Evolutionary conservation across 92 coral and sea anemone genomes (phyloP), one percentile per base, ranked within the genome.

Genomic region (Anthopleura xanthogrammica): DNA sequence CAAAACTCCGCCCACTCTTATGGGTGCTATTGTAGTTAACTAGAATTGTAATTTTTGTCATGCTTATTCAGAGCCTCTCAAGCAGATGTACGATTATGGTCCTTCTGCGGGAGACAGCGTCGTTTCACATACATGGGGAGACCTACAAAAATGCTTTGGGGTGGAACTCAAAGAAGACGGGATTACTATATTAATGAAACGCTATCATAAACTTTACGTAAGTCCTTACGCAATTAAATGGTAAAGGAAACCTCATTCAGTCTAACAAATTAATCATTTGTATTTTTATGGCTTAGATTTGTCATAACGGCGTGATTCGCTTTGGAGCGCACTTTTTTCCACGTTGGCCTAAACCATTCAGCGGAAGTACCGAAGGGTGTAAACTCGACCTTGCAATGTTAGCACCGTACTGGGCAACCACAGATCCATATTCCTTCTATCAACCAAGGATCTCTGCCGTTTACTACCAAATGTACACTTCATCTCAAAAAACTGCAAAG

Each of bases 391-490:
- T 57, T 74, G 58, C 88, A n/a, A 79, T 73, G 19, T 57, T 86
- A 42, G 88, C 88, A 7, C 88, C 88, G 10, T 86, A 84, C 60
- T 84, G 87, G 87, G 77, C 79, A 43, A 46, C 43, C 7, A 65
- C 80, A 57, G 87, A 84, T 24, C 39, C 66, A 41, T 16, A 39
- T 57, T 19, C 12, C 17, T 56, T 58, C 13, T 62, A 24, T 43
- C 70, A 6, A 12, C 41, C 62, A 14, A 74, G 54, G 10, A 52
- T 41, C 16, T 76, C 89, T 13, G 77, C 70, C 24, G 86, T 86
- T 8, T 81, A 72, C 60, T 86, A 86, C 24, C 86, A 82, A 12
- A 16, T 64, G 40, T 82, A 82, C 64, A 57, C 64, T 19, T 57
- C 64, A 20, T 52, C 85, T 1, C 56, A 77, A 39, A 60, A 46